These are phyloP conservation scores for Petrocephalus sullivani DNA, from an alignment of 2,797 vertebrate species.

Conservation along the genomic window DNA sequence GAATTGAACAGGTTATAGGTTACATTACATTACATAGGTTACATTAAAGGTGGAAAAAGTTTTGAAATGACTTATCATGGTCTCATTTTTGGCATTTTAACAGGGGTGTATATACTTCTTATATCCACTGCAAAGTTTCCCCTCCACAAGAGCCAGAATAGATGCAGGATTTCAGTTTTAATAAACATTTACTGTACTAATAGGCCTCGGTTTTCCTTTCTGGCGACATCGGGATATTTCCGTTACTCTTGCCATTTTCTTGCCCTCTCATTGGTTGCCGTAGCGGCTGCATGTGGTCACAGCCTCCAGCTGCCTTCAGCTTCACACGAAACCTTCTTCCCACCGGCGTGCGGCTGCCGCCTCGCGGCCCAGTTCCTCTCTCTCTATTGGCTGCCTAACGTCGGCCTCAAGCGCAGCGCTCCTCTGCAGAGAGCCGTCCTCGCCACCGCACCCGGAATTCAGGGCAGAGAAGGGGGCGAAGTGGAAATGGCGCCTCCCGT, in stretches of 20 bases:
- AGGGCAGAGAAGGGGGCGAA: not conserved
- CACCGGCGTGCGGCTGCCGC: not conserved
- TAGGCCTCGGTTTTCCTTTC: not conserved
- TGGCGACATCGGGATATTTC: not conserved
- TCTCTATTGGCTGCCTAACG: not conserved
- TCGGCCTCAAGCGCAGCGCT: slow-evolving; percentile 1
- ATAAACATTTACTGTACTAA: not conserved
- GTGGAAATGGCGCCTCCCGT: not conserved
- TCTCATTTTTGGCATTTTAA: too few species aligned
- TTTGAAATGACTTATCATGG: too few species aligned
- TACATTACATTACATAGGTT: too few species aligned
- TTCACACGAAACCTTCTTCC: slow-evolving; percentile 6
- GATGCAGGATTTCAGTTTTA: not conserved
- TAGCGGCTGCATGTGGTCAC: not conserved
- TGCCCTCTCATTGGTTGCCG: not conserved
- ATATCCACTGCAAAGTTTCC: not conserved
- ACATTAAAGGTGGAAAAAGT: too few species aligned
- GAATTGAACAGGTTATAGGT: too few species aligned
- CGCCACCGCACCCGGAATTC: not conserved
- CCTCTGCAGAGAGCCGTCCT: not conserved
- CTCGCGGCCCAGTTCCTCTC: not conserved
- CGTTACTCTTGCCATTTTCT: not conserved
- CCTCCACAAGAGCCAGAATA: not conserved
- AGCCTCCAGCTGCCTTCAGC: not conserved
- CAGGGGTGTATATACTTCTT: too few species aligned